Conservation (phyloP, 2,113 vertebrate genomes). For the Oxyura jamaicensis region DNA sequence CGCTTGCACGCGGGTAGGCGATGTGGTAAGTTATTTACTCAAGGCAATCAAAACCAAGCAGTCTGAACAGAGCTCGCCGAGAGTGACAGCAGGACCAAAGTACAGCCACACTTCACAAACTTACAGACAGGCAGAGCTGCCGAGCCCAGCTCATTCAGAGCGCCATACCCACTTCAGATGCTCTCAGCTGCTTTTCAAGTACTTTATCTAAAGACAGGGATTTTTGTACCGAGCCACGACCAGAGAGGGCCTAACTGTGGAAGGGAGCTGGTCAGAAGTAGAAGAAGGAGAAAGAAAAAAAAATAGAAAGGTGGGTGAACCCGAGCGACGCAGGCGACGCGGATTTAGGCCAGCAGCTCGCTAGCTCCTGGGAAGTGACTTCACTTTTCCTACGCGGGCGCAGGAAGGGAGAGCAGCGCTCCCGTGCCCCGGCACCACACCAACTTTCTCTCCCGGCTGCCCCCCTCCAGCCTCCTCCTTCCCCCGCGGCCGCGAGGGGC, state of each 20-base stretch:
- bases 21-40: not conserved
- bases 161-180: not conserved
- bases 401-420: not conserved
- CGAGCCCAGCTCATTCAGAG: not conserved
- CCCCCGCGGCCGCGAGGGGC: not conserved
- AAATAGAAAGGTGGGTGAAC: not conserved
- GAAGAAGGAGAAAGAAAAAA: fast-evolving
- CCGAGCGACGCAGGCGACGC: not conserved
- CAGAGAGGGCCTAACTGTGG: not conserved
- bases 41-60: not conserved
- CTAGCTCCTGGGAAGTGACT: slow-evolving; percentile 32
- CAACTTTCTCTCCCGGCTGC: not conserved
- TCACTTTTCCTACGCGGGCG: slow-evolving; percentile 29
- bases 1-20: not conserved
- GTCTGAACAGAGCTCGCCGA: not conserved
- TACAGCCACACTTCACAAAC: not conserved
- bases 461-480: not conserved
- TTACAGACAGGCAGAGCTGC: fast-evolving
- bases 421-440: not conserved
- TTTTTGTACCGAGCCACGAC: not conserved
- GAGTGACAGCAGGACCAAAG: not conserved
- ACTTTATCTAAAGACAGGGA: not conserved
- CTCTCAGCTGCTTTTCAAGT: not conserved
- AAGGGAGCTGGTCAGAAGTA: not conserved
- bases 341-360: not conserved